Base-by-base conservation (phyloP, 2,888 invertebrate genomes). In the Lepeophtheirus nordmannii region DNA sequence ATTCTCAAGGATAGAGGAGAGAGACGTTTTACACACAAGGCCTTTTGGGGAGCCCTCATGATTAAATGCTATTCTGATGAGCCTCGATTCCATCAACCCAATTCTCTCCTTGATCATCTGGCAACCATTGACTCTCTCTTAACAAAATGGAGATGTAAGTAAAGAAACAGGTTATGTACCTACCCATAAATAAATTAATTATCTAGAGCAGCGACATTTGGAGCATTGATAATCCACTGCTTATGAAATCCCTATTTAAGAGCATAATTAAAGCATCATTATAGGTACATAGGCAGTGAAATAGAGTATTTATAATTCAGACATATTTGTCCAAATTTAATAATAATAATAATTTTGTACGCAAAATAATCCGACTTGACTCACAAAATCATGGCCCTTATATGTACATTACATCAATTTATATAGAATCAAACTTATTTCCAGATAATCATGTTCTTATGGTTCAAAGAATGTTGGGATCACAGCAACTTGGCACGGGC, bases 381-480 rank as follows among this genome's bases (percentile, higher is more conserved):
- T n/a, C n/a, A n/a, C n/a, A n/a, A n/a, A n/a, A n/a, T n/a, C n/a
- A n/a, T n/a, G n/a, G n/a, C n/a, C n/a, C n/a, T n/a, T n/a, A n/a
- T n/a, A n/a, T n/a, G n/a, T n/a, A n/a, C n/a, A n/a, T n/a, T n/a
- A n/a, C n/a, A n/a, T n/a, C n/a, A n/a, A n/a, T n/a, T n/a, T n/a
- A n/a, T n/a, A n/a, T n/a, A n/a, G n/a, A n/a, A n/a, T n/a, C n/a
- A n/a, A n/a, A n/a, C n/a, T n/a, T n/a, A 60, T 66, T 77, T 78
- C 1, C 76, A 97, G 97, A 96, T 76, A 97, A 96, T 76, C 98
- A 98, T 76, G 90, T 97, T 58, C 84, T 94, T 72, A 88, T 98
- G 87, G 98, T 98, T 30, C 96, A 97, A 77, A 81, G 97, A 71
- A 98, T 98, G 96, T 89, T 98, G 71, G 98, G 98, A 0, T 90